Base-by-base conservation (phyloP, 2,888 invertebrate species). In the Zootermopsis nevadensis region DNA sequence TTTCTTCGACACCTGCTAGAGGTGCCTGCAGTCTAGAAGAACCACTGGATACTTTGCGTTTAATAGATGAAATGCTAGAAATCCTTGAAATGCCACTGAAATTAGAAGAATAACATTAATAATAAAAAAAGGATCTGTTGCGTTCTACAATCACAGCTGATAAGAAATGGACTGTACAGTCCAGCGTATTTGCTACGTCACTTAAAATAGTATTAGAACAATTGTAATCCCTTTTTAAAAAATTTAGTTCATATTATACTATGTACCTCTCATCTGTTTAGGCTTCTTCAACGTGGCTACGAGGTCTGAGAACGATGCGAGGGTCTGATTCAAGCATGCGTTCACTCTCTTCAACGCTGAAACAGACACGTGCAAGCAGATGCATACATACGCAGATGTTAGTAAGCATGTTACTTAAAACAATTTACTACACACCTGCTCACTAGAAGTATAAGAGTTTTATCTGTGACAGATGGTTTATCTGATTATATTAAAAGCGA, bases 261-360 rank as follows among this genome's bases (percentile, higher is more conserved):
- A 48, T 24, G 48, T 84, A 60, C 60, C 60, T 60, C 27, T 60
- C n/a, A 27, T 60, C 60, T 60, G 30, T 76, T 83, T 87, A 87
- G 85, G 91, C 91, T 87, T 92, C 93, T 87, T 92, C 92, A 81
- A 91, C 91, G 85, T 91, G 90, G 89, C 94, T 94, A 85, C 94
- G 91, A 33, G 94, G 94, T 87, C 92, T 91, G 79, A 93, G 89
- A 42, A 93, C 92, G 87, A 93, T 93, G 87, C 93, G 89, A 81
- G 94, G 94, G 88, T 94, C 93, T 48, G 93, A 93, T 88, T 94
- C 94, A 86, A 94, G 90, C 94, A 95, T 94, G 86, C 94, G 93
- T 88, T 95, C 94, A 86, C 94, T 94, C 88, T 95, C 95, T 88
- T 95, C 95, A 87, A 93, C 93, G 90, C 93, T 93, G 85, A 19